phyloP scores from a whole-genome alignment of 1,140 invertebrate genomes.

The Saccostrea echinata region DNA sequence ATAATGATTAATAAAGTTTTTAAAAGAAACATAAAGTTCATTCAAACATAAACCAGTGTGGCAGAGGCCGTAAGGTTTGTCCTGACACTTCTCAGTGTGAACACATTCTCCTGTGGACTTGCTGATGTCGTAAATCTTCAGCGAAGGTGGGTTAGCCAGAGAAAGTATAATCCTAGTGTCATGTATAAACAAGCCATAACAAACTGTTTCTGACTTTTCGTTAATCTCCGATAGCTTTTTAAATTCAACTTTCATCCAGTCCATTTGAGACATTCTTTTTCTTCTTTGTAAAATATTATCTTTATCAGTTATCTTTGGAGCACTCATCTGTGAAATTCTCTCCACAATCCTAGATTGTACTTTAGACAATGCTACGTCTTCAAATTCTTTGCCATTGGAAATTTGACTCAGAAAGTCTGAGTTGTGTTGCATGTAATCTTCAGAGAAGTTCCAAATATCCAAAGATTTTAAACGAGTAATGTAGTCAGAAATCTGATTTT shows the following conservation, averaged over 20 bases:
- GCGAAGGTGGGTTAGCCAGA: not conserved
- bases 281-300: not conserved
- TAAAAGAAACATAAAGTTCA: not conserved
- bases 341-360: not conserved
- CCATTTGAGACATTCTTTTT: not conserved
- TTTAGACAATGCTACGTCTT: not conserved
- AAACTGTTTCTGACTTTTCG: not conserved
- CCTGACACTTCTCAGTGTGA: not conserved
- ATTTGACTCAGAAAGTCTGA: not conserved
- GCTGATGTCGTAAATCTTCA: not conserved
- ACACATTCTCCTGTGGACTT: not conserved
- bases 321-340: not conserved
- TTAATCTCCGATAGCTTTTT: not conserved
- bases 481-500: not conserved
- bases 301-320: not conserved
- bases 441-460: not conserved
- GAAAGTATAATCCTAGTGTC: not conserved
- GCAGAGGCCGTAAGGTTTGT: no score
- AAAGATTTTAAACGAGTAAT: not conserved
- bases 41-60: no score
- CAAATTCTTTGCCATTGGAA: not conserved
- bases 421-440: not conserved
- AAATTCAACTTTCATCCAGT: slow-evolving; percentile 1
- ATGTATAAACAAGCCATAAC: not conserved
- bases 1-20: not conserved